These are phyloP conservation scores for Microcaecilia unicolor DNA, from an alignment of 2,797 vertebrate species.

Conservation along the genomic window DNA sequence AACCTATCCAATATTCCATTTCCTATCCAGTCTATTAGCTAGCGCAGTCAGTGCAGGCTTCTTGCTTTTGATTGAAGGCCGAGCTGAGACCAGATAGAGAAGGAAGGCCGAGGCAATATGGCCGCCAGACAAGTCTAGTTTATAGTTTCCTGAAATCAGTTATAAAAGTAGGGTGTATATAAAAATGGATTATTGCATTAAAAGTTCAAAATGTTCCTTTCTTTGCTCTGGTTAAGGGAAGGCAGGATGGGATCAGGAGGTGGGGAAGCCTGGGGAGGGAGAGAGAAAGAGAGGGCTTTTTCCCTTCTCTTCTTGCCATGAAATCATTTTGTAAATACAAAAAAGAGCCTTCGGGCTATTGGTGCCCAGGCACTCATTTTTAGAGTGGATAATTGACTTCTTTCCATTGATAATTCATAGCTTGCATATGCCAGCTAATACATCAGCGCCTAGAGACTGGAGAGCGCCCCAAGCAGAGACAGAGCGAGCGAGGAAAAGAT, in stretches of 20 bases:
- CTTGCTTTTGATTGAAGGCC: conserved; percentile 55
- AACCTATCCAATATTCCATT: conserved; percentile 73
- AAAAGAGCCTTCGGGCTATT: conserved; percentile 78
- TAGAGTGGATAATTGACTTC: conserved; percentile 99
- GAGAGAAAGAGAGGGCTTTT: conserved; percentile 9
- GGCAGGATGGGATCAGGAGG: conserved; percentile 4
- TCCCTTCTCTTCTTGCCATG: conserved; percentile 53
- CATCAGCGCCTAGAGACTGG: conserved; percentile 79
- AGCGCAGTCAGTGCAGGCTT: conserved; percentile 64
- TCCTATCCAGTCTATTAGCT: conserved; percentile 78
- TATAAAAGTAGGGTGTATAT: conserved; percentile 35
- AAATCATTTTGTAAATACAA: conserved; percentile 89
- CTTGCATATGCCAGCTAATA: conserved; percentile 91
- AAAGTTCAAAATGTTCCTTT: conserved; percentile 48
- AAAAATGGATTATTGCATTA: conserved; percentile 66
- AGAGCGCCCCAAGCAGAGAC: conserved; percentile 60
- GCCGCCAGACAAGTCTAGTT: conserved; percentile 46
- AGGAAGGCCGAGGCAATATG: conserved; percentile 48
- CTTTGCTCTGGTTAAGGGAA: conserved; percentile 26
- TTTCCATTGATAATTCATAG: conserved; percentile 93
- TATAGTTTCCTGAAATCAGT: conserved; percentile 47
- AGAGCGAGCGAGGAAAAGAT: conserved; percentile 60
- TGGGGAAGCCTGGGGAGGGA: conserved; percentile 5
- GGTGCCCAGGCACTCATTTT: conserved; percentile 77
- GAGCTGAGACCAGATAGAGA: conserved; percentile 54